Evolutionary conservation across 2,888 invertebrate species (phyloP), one percentile per base, ranked within the genome.

Genomic region (Neoscelio sp.): DNA sequence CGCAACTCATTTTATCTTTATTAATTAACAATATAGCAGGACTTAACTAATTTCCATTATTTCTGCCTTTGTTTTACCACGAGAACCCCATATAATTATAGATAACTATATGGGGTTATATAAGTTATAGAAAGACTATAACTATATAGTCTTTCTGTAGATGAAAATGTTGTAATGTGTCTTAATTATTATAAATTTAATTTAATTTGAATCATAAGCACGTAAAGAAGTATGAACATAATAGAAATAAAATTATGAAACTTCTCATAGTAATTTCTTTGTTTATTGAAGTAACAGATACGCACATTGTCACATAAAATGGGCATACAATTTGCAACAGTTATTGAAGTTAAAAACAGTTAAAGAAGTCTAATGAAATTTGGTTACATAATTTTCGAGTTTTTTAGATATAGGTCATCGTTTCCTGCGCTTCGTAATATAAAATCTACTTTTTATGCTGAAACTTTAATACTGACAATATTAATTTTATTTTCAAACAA

Each of bases 371-470:
- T 8, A 18, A 38, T 18, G 26, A 56, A 40, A 56, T 56, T 38
- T n/a, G 1, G 56, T 40, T 56, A 56, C 18, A 56, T 56, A 56
- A 56, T 56, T 56, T 20, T 54, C 38, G 13, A 56, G 4, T 40
- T 40, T 35, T 18, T 26, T 26, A 38, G n/a, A 56, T 38, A 23
- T 38, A 15, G 56, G 56, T 40, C 40, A 40, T 35, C 56, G 26
- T 26, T 56, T 56, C 56, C 56, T 56, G 40, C 30, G 15, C 20
- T 23, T 23, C 23, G 23, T 23, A n/a, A n/a, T 23, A 23, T 23
- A 23, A 23, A 23, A 4, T 23, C 3, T 23, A 6, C 26, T 26
- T 6, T 7, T 13, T 2, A 1, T 46, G 1, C 26, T 2, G 10
- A 20, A 58, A 38, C 8, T 7, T 52, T 20, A n/a, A n/a, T n/a